phyloP scores from a whole-genome alignment of 2,113 vertebrate genomes.

The Laticauda laticaudata region DNA sequence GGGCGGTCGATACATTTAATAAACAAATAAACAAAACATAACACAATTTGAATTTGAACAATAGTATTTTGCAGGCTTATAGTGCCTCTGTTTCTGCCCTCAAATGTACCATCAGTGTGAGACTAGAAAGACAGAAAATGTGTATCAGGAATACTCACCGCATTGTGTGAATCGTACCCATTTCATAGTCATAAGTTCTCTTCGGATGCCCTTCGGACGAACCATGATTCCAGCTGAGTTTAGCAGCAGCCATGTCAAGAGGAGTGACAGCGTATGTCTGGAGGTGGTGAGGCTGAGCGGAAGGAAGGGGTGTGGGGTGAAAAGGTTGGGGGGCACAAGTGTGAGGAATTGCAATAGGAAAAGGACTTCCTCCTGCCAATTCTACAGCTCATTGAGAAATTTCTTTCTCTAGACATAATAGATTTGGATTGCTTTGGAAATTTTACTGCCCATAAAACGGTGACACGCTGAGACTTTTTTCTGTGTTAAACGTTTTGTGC shows the following conservation, averaged over 20 bases:
- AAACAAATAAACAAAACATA: neutral
- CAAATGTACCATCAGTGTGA: neutral
- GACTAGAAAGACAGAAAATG: neutral
- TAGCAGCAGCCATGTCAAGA: neutral
- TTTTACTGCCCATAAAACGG: slow-evolving; percentile 94
- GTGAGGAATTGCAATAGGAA: slow-evolving; percentile 72
- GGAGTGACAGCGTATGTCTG: slow-evolving; percentile 11
- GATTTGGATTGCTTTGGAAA: slow-evolving; percentile 89
- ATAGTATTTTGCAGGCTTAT: neutral
- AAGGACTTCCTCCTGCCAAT: slow-evolving; percentile 73
- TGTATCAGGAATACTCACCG: neutral
- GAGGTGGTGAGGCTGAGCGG: slow-evolving; percentile 46
- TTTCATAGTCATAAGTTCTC: neutral
- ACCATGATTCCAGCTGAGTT: slow-evolving; percentile 11
- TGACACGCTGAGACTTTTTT: slow-evolving; percentile 70
- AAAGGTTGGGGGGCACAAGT: slow-evolving; percentile 52
- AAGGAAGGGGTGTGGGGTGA: slow-evolving; percentile 40
- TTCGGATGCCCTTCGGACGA: neutral
- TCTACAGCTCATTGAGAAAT: slow-evolving; percentile 74
- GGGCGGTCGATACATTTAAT: neutral
- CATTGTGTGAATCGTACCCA: neutral
- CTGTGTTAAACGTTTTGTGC: slow-evolving; percentile 57
- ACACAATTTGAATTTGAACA: neutral
- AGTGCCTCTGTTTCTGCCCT: neutral
- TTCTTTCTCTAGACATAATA: slow-evolving; percentile 80